Conservation (phyloP, 1,140 invertebrate genomes). For the Brachionus koreanus region DNA sequence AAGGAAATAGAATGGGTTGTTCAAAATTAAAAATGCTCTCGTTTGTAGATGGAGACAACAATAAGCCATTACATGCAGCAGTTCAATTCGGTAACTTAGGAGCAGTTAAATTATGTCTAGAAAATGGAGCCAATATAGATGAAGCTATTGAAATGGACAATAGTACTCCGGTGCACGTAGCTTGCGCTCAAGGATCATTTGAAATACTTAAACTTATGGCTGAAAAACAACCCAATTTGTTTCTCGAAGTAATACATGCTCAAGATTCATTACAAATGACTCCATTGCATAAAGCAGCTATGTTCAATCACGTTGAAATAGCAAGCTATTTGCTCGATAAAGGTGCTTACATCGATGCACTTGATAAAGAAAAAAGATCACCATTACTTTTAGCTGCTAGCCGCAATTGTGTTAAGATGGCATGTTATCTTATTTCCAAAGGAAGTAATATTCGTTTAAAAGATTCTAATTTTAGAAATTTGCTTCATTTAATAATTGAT, state of each 20-base stretch:
- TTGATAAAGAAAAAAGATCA: constrained; percentile 73
- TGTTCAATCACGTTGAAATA: constrained; percentile 81
- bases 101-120: constrained; percentile 70
- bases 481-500: constrained; percentile 76
- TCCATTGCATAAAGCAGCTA: constrained; percentile 78
- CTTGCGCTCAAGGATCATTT: constrained; percentile 73
- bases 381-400: constrained; percentile 72
- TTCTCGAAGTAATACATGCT: constrained; percentile 64
- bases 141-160: constrained; percentile 68
- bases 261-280: constrained; percentile 79
- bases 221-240: constrained; percentile 59
- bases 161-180: constrained; percentile 80
- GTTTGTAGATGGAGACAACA: constrained; percentile 73
- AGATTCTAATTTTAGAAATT: constrained; percentile 72
- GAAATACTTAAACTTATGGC: constrained; percentile 82
- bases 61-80: constrained; percentile 77
- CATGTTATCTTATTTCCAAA: constrained; percentile 65
- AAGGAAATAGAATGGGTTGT: constrained; percentile 66
- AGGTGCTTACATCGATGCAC: constrained; percentile 71
- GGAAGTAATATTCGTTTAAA: constrained; percentile 72
- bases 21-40: constrained; percentile 74
- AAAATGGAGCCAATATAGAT: constrained; percentile 73
- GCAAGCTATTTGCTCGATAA: constrained; percentile 73
- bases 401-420: constrained; percentile 69
- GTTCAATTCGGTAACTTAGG: constrained; percentile 80